A percentile compares a stretch with the other conserved stretches of the same genome.
Evolutionary conservation across 1,140 invertebrate genomes (phyloP).

Genomic region (Hycleus phaleratus): DNA sequence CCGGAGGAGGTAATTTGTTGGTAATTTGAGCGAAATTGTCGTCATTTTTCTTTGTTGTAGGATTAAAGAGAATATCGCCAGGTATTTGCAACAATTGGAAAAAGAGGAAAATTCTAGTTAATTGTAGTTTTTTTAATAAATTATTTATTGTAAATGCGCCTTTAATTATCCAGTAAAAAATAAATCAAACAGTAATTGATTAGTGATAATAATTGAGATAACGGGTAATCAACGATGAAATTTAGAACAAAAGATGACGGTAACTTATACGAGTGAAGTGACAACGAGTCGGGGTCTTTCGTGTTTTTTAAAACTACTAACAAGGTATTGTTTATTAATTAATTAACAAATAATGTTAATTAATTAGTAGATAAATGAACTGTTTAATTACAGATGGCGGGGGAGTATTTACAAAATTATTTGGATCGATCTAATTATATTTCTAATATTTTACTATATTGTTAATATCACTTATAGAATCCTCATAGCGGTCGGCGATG

Average conservation of each 20-base stretch:
- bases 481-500: slow-evolving; percentile 26
- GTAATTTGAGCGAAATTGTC: too few species aligned
- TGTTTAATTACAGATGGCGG: slow-evolving; percentile 50
- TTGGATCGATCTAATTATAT: slow-evolving; percentile 59
- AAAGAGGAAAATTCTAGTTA: too few species aligned
- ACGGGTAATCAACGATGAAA: too few species aligned
- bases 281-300: slow-evolving; percentile 18
- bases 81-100: too few species aligned
- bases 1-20: slow-evolving; percentile 24
- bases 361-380: background rate
- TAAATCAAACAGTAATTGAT: too few species aligned
- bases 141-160: too few species aligned
- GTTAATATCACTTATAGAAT: slow-evolving; percentile 53
- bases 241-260: slow-evolving; percentile 21
- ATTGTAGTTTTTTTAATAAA: too few species aligned
- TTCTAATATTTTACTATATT: slow-evolving; percentile 53
- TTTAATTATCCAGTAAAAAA: too few species aligned
- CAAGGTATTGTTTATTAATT: slow-evolving; percentile 12
- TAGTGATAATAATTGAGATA: too few species aligned
- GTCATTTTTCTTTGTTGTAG: too few species aligned
- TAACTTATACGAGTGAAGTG: slow-evolving; percentile 25
- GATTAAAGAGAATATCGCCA: too few species aligned
- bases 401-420: slow-evolving; percentile 67
- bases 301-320: slow-evolving; percentile 21
- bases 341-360: background rate